Percentiles rank a stretch among this genome's conserved stretches.
Conservation (phyloP, 1,140 invertebrate genomes). For the Drosophila nasuta region DNA sequence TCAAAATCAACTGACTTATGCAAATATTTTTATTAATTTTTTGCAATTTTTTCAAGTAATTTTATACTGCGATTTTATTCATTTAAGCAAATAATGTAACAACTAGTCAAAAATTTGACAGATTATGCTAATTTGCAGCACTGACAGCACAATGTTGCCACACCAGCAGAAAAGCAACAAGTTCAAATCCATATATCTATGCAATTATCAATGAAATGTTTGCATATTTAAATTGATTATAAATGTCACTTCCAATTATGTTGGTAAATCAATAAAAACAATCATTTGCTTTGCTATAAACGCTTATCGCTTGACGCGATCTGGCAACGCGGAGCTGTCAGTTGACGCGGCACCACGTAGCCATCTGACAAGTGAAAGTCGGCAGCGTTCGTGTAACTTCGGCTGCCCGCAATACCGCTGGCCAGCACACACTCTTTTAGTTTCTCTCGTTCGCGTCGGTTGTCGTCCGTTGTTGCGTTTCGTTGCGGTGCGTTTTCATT, state of each 20-base stretch:
- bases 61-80: background rate
- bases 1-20: background rate
- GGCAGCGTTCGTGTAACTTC: slow-evolving; percentile 60
- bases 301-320: background rate
- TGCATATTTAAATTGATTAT: background rate
- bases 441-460: slow-evolving; percentile 58
- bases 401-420: slow-evolving; percentile 56
- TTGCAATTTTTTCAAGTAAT: no score
- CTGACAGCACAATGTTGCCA: background rate
- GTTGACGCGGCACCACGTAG: slow-evolving; percentile 79
- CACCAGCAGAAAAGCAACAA: background rate
- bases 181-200: background rate
- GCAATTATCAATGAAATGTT: background rate
- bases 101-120: background rate
- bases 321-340: slow-evolving; percentile 58
- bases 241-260: background rate
- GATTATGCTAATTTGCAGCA: background rate
- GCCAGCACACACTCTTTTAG: slow-evolving; percentile 46
- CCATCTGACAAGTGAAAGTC: slow-evolving; percentile 77
- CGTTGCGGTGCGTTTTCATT: slow-evolving; percentile 24
- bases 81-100: background rate
- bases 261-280: background rate
- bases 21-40: background rate
- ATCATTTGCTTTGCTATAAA: background rate
- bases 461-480: slow-evolving; percentile 6